phyloP scores from a whole-genome alignment of 2,797 vertebrate genomes.

The Labroides dimidiatus region DNA sequence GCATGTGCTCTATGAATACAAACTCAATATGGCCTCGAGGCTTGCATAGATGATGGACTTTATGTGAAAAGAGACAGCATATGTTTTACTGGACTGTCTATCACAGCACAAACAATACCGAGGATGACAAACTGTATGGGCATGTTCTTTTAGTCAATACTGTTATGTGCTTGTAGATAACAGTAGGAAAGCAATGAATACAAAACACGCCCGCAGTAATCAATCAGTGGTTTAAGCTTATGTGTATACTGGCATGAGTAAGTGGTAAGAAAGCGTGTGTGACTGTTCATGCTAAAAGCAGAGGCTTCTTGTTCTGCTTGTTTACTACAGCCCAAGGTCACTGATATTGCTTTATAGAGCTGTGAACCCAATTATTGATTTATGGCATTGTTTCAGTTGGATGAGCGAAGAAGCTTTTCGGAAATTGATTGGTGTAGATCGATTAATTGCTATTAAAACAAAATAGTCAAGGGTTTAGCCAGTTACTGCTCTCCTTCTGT shows the following conservation, averaged over 20 bases:
- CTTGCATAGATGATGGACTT: conserved; percentile 16
- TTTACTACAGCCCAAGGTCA: conserved; percentile 61
- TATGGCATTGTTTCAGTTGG: conserved; percentile 51
- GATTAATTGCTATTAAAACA: neutral
- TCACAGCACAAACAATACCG: neutral
- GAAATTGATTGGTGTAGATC: neutral
- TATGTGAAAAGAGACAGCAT: conserved; percentile 8
- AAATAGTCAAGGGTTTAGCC: neutral
- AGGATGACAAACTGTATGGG: too few species aligned
- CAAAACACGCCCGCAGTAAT: neutral
- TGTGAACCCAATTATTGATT: conserved; percentile 63
- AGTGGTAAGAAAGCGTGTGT: neutral
- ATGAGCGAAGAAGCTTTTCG: conserved; percentile 26
- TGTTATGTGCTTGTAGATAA: neutral
- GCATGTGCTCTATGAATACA: conserved; percentile 1
- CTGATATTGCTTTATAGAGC: conserved; percentile 29
- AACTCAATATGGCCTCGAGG: conserved; percentile 5
- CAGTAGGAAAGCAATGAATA: neutral
- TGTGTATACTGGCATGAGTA: conserved; percentile 1
- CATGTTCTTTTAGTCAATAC: neutral
- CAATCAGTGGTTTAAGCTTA: neutral
- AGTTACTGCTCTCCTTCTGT: neutral
- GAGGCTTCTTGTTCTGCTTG: conserved; percentile 8
- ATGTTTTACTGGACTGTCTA: conserved; percentile 8
- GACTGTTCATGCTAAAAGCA: conserved; percentile 27